Conservation (phyloP, 2,113 vertebrate genomes). For the Lagenorhynchus albirostris region DNA sequence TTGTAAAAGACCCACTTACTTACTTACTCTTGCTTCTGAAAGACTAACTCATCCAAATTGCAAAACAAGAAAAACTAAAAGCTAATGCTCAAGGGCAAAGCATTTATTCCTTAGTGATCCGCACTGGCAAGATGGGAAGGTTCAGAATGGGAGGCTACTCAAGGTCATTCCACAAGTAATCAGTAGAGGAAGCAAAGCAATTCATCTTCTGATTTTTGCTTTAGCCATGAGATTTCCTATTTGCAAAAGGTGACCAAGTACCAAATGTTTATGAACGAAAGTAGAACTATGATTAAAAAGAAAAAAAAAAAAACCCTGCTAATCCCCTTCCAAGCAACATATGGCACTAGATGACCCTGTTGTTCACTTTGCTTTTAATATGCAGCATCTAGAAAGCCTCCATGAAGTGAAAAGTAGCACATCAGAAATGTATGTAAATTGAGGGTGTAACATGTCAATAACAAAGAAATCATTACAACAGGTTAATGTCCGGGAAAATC, state of each 20-base stretch:
- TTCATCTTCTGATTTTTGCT: conserved; percentile 37
- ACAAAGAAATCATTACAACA: conserved; percentile 52
- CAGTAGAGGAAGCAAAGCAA: conserved; percentile 10
- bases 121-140: neutral
- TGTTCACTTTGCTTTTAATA: neutral
- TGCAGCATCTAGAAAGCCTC: neutral
- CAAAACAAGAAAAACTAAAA: neutral
- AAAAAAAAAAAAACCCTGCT: neutral
- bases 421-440: conserved; percentile 47
- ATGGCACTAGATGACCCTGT: neutral
- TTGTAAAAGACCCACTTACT: neutral
- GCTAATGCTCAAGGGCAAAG: neutral
- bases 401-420: conserved; percentile 18
- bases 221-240: neutral
- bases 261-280: conserved; percentile 34
- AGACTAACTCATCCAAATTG: neutral
- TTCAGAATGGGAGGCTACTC: conserved; percentile 2
- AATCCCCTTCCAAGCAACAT: neutral
- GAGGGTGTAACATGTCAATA: conserved; percentile 41
- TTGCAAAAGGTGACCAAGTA: conserved; percentile 41
- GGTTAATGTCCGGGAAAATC: conserved; percentile 50
- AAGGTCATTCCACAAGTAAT: conserved; percentile 42
- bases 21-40: neutral
- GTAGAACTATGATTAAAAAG: neutral
- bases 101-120: conserved; percentile 25